Evolutionary conservation across 2,797 vertebrate species (phyloP).

Genomic region (Loris lydekkerianus): DNA sequence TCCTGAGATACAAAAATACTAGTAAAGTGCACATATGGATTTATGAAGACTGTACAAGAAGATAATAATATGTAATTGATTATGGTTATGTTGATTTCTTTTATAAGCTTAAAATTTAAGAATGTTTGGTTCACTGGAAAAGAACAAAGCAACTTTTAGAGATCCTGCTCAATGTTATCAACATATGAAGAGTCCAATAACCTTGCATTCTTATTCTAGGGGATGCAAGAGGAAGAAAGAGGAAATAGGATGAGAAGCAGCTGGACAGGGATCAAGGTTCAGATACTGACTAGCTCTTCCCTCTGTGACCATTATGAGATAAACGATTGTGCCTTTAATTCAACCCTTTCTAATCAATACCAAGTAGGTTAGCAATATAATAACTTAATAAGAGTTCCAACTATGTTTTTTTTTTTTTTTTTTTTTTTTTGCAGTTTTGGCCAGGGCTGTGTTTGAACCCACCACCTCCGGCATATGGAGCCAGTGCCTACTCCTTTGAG

Average conservation of each 20-base stretch:
- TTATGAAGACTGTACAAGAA: slow-evolving; percentile 20
- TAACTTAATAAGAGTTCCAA: neutral
- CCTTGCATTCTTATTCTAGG: slow-evolving; percentile 19
- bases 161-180: neutral
- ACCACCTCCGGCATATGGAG: no score
- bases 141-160: slow-evolving; percentile 47
- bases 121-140: slow-evolving; percentile 10
- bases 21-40: neutral
- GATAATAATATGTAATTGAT: neutral
- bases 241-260: neutral
- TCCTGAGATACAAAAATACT: neutral
- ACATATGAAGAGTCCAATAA: neutral
- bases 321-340: slow-evolving; percentile 35
- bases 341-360: slow-evolving; percentile 32
- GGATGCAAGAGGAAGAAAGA: slow-evolving; percentile 19
- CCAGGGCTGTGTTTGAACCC: no score
- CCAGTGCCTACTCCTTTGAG: no score
- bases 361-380: neutral
- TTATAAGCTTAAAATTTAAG: slow-evolving; percentile 50
- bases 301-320: neutral
- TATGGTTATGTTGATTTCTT: slow-evolving; percentile 29
- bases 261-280: neutral
- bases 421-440: no score
- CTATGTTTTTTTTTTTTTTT: neutral
- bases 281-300: slow-evolving; percentile 22